These are phyloP conservation scores for Autographa gamma DNA, from an alignment of 2,888 invertebrate genomes.

Conservation along the genomic window DNA sequence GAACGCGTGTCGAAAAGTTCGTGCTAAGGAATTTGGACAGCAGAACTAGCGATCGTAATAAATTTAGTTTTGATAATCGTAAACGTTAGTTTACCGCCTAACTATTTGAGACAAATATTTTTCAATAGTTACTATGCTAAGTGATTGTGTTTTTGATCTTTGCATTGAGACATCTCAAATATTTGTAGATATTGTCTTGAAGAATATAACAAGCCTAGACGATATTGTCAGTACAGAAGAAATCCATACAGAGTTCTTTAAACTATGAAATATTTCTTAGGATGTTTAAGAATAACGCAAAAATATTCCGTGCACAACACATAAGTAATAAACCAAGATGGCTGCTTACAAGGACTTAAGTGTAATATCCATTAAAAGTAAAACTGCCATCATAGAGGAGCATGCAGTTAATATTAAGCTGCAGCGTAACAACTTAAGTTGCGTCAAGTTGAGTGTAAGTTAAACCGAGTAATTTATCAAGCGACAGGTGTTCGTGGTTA, in stretches of 20 bases:
- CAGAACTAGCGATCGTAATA: background rate
- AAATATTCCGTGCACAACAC: background rate
- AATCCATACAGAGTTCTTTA: background rate
- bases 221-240: background rate
- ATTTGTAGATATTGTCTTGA: too few relatives aligned
- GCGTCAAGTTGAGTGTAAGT: constrained; percentile 56
- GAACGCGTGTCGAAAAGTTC: background rate
- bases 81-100: background rate
- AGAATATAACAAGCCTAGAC: too few relatives aligned
- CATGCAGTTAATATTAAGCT: constrained; percentile 53
- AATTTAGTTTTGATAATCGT: background rate
- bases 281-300: background rate
- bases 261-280: too few relatives aligned
- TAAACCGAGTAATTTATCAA: constrained; percentile 62
- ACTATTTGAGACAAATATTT: too few relatives aligned
- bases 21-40: background rate
- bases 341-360: background rate
- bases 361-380: background rate
- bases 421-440: constrained; percentile 51
- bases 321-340: background rate
- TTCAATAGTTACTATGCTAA: too few relatives aligned
- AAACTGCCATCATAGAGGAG: constrained; percentile 9
- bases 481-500: constrained; percentile 65
- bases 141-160: too few relatives aligned
- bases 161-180: too few relatives aligned